A percentile compares a stretch with the other conserved stretches of the same genome.
These are phyloP conservation scores for Bungarus multicinctus DNA, from an alignment of 2,113 vertebrate genomes.

Conservation along the genomic window DNA sequence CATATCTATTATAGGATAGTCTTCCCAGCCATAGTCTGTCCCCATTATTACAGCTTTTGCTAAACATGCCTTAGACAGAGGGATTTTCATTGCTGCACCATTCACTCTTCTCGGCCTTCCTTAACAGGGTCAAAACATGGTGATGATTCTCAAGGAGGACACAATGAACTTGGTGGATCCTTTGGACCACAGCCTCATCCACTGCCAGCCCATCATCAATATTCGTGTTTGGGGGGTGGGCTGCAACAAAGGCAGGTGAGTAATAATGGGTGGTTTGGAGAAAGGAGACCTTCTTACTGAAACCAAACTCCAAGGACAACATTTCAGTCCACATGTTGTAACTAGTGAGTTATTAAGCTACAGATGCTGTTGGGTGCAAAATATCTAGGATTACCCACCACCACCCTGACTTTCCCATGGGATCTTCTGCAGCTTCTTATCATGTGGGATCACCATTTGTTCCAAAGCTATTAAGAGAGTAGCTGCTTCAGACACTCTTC, in stretches of 20 bases:
- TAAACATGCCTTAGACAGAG: background rate
- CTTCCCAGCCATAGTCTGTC: background rate
- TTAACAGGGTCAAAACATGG: conserved; percentile 87
- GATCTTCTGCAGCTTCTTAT: background rate
- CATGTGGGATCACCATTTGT: background rate
- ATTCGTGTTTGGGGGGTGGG: conserved; percentile 98
- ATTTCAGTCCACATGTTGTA: background rate
- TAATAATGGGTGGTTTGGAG: conserved; percentile 44
- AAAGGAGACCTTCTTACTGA: conserved; percentile 3
- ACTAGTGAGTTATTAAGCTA: background rate
- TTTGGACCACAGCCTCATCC: conserved; percentile 85
- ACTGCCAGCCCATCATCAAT: conserved; percentile 90
- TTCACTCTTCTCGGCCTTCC: background rate
- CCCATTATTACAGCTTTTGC: background rate
- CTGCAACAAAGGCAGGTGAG: conserved; percentile 94
- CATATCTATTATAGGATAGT: background rate
- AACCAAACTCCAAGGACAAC: background rate
- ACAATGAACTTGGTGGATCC: conserved; percentile 90
- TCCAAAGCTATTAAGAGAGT: background rate
- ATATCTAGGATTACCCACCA: background rate
- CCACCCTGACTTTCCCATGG: background rate
- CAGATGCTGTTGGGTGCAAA: background rate
- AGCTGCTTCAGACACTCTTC: rapidly evolving
- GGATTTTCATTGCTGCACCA: background rate
- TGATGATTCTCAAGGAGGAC: conserved; percentile 95